phyloP scores from a whole-genome alignment of 2,113 vertebrate genomes.

The Campylomormyrus tamandua region DNA sequence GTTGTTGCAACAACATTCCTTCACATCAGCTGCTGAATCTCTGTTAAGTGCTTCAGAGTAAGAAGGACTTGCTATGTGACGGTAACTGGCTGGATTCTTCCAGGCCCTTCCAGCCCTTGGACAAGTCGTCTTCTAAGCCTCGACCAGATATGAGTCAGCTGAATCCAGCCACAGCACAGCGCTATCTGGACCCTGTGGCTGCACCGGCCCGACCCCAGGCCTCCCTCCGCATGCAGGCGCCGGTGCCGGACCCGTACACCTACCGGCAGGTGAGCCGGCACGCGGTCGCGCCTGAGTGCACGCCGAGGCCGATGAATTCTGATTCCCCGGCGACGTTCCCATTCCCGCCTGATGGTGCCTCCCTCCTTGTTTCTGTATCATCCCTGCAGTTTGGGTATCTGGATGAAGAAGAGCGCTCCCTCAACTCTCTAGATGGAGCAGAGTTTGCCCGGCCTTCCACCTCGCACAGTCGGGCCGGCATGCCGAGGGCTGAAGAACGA shows the following conservation, averaged over 20 bases:
- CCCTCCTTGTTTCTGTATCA: constrained; percentile 58
- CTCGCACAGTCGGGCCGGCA: constrained; percentile 50
- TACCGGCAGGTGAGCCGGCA: neutral
- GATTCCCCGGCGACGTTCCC: constrained; percentile 43
- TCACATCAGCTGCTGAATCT: neutral
- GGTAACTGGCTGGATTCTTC: neutral
- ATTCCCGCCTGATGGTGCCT: constrained; percentile 41
- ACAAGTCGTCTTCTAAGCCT: neutral
- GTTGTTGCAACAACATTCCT: neutral
- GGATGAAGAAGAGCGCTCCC: constrained; percentile 51
- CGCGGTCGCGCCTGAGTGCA: neutral
- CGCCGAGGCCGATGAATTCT: constrained; percentile 28
- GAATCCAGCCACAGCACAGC: neutral
- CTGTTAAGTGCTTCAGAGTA: neutral
- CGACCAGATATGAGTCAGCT: neutral
- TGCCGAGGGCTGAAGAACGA: constrained; percentile 28
- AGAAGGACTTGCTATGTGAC: neutral
- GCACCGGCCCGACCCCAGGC: neutral
- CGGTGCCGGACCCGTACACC: neutral
- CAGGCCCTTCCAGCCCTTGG: neutral
- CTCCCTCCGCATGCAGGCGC: constrained; percentile 8
- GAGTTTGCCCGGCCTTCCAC: constrained; percentile 42
- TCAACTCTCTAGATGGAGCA: constrained; percentile 52
- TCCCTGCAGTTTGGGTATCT: constrained; percentile 50
- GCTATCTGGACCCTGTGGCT: neutral